Percentiles rank a stretch among this genome's conserved stretches.
Conservation (phyloP, 2,113 vertebrate species). For the Poecile atricapillus region DNA sequence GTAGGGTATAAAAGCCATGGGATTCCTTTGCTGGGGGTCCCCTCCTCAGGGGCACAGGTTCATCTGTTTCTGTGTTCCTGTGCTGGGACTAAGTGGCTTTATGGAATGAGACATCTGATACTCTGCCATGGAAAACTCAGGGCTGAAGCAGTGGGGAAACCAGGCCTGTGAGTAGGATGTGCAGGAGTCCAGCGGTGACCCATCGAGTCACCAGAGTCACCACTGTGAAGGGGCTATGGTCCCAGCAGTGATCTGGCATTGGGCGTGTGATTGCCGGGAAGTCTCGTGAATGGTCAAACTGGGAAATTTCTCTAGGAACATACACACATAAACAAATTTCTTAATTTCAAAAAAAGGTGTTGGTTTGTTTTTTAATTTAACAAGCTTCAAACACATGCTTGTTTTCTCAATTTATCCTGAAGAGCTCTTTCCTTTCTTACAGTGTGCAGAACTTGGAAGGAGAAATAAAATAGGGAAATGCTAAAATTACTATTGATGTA, state of each 20-base stretch:
- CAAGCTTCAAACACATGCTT: background rate
- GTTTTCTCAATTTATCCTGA: background rate
- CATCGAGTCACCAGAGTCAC: background rate
- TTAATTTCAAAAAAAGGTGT: background rate
- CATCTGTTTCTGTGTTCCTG: background rate
- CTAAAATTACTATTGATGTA: background rate
- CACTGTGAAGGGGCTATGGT: background rate
- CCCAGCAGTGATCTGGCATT: background rate
- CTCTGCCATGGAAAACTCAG: background rate
- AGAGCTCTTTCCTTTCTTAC: background rate
- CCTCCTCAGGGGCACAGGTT: background rate
- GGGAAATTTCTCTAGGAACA: background rate
- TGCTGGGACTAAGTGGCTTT: background rate
- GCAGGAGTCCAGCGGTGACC: background rate
- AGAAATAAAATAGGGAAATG: background rate
- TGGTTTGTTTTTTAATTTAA: background rate
- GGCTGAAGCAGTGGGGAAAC: background rate
- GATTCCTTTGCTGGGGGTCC: background rate
- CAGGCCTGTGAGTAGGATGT: background rate
- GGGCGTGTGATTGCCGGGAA: background rate
- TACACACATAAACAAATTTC: background rate
- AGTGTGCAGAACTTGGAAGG: background rate
- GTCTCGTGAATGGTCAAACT: background rate
- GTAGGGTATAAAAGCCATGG: background rate
- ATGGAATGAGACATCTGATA: background rate